phyloP scores from a whole-genome alignment of 2,888 invertebrate species.

The Epsilonema sp. region DNA sequence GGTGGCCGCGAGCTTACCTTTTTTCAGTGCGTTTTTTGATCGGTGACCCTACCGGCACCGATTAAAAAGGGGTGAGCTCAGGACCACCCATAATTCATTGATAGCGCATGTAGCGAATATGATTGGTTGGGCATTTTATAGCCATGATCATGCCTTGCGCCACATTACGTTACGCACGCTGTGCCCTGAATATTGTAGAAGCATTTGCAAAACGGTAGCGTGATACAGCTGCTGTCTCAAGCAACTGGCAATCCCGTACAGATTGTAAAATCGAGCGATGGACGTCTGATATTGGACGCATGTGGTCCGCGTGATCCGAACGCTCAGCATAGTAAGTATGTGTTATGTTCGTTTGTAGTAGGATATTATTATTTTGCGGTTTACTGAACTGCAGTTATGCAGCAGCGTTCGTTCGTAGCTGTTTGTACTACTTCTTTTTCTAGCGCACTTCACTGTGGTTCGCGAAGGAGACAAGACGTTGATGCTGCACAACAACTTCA shows the following conservation, averaged over 20 bases:
- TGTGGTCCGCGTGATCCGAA: constrained; percentile 19
- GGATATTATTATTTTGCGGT: background rate
- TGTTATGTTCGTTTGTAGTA: background rate
- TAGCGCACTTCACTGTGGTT: constrained; percentile 30
- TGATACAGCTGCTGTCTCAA: background rate
- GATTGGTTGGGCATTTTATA: too few species aligned
- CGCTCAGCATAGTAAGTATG: constrained; percentile 4
- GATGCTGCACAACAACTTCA: constrained; percentile 29
- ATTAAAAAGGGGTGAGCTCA: too few species aligned
- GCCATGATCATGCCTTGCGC: too few species aligned
- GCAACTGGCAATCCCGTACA: constrained; percentile 13
- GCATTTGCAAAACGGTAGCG: background rate
- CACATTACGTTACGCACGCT: too few species aligned
- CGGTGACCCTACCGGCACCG: too few species aligned
- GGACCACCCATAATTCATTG: too few species aligned
- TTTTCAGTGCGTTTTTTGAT: too few species aligned
- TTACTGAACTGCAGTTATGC: background rate
- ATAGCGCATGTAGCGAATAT: too few species aligned
- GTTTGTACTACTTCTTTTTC: constrained; percentile 12
- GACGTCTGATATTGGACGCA: constrained; percentile 24
- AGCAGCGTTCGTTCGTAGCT: background rate
- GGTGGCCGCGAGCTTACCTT: too few species aligned
- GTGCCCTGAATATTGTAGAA: background rate
- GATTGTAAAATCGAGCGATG: constrained; percentile 21
- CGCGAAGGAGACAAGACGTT: constrained; percentile 28